Evolutionary conservation across 2,113 vertebrate species (phyloP).

Genomic region (Phyllostomus hastatus): DNA sequence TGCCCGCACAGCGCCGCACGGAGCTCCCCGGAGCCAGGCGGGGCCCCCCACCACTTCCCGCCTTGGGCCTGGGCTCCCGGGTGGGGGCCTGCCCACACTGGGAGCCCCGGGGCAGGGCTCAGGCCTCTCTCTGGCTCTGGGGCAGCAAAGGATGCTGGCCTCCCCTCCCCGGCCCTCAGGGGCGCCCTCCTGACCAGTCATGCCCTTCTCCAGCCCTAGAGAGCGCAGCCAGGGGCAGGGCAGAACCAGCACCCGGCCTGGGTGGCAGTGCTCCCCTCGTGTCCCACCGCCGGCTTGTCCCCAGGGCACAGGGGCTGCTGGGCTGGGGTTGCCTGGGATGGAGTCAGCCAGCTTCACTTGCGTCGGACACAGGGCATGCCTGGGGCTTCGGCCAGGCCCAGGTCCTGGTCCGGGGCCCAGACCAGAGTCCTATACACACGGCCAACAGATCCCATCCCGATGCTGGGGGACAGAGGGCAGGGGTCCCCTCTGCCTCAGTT

Average conservation of each 20-base stretch:
- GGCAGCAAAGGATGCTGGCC: background rate
- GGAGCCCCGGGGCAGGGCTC: background rate
- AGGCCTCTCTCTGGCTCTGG: background rate
- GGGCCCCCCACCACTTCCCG: background rate
- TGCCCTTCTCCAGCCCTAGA: background rate
- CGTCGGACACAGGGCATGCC: background rate
- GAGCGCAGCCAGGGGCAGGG: rapidly evolving
- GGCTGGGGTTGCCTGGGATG: no score
- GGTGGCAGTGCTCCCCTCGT: rapidly evolving
- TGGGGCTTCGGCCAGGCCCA: background rate
- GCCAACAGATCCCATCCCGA: background rate
- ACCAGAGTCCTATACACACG: background rate
- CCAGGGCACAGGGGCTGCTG: background rate
- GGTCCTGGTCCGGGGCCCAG: background rate
- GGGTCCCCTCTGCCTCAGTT: background rate
- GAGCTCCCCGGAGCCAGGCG: background rate
- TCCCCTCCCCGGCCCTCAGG: background rate
- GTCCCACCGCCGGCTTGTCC: background rate
- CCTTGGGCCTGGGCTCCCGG: background rate
- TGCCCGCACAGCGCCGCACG: rapidly evolving
- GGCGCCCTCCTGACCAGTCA: no score
- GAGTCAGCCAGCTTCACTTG: background rate
- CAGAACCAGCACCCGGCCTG: background rate
- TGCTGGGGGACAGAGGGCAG: background rate
- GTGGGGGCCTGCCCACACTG: background rate